Conservation (phyloP, 2,888 invertebrate species). For the Aspidiotus rigidus region DNA sequence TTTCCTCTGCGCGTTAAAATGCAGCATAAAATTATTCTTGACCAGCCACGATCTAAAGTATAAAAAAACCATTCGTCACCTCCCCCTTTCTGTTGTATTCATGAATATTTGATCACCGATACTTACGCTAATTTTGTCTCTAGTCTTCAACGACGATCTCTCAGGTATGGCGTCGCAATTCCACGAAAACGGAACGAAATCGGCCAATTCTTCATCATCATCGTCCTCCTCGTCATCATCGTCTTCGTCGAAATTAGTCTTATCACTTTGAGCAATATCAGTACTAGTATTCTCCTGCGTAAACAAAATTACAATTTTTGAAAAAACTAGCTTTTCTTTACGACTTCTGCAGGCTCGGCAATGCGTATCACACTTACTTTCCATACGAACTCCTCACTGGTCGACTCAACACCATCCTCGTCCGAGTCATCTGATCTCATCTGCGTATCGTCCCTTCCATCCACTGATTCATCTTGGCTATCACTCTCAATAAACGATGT, state of each 20-base stretch:
- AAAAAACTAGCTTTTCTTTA: background rate
- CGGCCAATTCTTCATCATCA: constrained; percentile 42
- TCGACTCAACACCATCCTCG: constrained; percentile 12
- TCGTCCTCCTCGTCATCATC: constrained; percentile 39
- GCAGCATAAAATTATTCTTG: no score
- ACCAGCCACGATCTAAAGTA: no score
- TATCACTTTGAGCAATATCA: constrained; percentile 16
- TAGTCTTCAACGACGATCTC: constrained; percentile 60
- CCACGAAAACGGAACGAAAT: constrained; percentile 73
- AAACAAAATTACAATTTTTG: constrained; percentile 7
- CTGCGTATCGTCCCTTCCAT: constrained; percentile 12
- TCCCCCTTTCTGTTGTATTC: no score
- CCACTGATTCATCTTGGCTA: constrained; percentile 23
- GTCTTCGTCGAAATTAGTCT: constrained; percentile 1
- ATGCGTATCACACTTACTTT: constrained; percentile 7
- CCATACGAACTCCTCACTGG: constrained; percentile 23
- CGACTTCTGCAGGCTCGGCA: background rate
- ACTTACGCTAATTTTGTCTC: constrained; percentile 48
- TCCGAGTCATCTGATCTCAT: constrained; percentile 9
- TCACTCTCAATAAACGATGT: constrained; percentile 23
- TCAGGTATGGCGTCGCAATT: constrained; percentile 66
- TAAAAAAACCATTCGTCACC: no score
- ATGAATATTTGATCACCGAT: no score
- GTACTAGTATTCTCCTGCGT: constrained; percentile 9
- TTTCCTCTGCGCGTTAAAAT: no score